Evolutionary conservation across 1,140 invertebrate genomes (phyloP).

Genomic region (Drosophila chauvacae): DNA sequence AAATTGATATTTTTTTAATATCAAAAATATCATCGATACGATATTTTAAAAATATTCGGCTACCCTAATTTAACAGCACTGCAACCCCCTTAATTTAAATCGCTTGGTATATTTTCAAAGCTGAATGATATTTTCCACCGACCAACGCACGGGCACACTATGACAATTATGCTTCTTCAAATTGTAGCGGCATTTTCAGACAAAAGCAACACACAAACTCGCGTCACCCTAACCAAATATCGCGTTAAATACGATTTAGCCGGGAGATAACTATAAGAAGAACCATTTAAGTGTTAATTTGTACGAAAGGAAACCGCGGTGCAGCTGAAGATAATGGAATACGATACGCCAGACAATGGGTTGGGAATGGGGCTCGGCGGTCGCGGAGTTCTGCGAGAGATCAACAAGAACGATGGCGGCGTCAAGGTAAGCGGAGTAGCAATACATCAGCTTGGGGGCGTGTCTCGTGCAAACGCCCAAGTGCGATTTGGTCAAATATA

Average conservation of each 20-base stretch:
- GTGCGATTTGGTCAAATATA: conserved; percentile 15
- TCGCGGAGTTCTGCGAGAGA: conserved; percentile 62
- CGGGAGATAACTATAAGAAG: too few relatives aligned
- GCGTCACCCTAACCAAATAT: conserved; percentile 9
- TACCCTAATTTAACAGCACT: not conserved
- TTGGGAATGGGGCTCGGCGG: conserved; percentile 15
- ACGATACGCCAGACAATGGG: conserved; percentile 20
- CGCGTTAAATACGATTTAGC: not conserved
- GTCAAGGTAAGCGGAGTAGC: conserved; percentile 49
- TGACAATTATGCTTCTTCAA: conserved; percentile 43
- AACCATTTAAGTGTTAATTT: not conserved
- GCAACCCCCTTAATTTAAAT: not conserved
- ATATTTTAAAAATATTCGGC: too few relatives aligned
- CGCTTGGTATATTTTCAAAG: not conserved
- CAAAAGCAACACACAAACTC: conserved; percentile 10
- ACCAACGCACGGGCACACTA: not conserved
- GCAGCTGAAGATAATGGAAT: conserved; percentile 45
- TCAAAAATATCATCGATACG: too few relatives aligned
- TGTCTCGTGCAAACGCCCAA: conserved; percentile 3
- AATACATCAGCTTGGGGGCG: conserved; percentile 6
- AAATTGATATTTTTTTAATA: too few relatives aligned
- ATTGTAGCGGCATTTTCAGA: conserved; percentile 69
- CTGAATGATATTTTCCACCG: conserved; percentile 1
- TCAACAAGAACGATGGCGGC: conserved; percentile 67
- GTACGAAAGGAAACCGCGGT: not conserved